Evolutionary conservation across 2,113 vertebrate species (phyloP), one percentile per base, ranked within the genome.

Genomic region (Ageneiosus marmoratus): DNA sequence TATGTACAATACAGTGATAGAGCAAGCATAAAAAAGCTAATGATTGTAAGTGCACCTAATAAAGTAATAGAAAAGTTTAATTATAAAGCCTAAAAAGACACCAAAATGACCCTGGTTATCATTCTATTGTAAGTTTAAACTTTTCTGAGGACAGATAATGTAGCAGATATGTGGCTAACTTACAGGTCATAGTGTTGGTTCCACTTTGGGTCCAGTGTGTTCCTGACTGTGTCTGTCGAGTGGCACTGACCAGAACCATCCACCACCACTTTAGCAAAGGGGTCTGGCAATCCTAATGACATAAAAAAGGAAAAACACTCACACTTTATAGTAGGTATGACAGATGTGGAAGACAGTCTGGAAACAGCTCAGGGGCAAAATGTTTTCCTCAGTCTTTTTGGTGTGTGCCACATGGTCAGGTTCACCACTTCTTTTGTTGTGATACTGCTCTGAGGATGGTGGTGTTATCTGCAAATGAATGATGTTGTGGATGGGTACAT

Each of bases 111-210:
- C 41, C 34, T 0, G 65, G 2, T 32, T 5, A 62, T 37, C 37
- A 24, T 41, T 24, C 37, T 41, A 41, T 41, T 41, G 5, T 24
- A 70, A 46, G 22, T 32, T 0, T 74, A 20, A 34, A 13, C 20
- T 41, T 60, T 41, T 51, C 29, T 15, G 41, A 74, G 12, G 41
- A 27, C 18, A 93, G 92, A 97, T n/a, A 96, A 88, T 97, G 98
- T 92, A 96, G 96, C 87, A 48, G 77, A 51, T 65, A 34, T 15
- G 34, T 73, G 13, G 16, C 12, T 29, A 46, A 77, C 98, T 96
- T 94, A 99, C 98, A 99, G 93, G 93, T 99, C 98, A 89, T 99
- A 99, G 94, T 99, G 98, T 88, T 99, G 98, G 93, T 99, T 99
- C 98, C 97, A 99, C 92, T 99, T 99, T 87, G 98, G 98, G 94